These are phyloP conservation scores for Drosophila infuscata DNA, from an alignment of 2,888 invertebrate genomes.

Conservation along the genomic window DNA sequence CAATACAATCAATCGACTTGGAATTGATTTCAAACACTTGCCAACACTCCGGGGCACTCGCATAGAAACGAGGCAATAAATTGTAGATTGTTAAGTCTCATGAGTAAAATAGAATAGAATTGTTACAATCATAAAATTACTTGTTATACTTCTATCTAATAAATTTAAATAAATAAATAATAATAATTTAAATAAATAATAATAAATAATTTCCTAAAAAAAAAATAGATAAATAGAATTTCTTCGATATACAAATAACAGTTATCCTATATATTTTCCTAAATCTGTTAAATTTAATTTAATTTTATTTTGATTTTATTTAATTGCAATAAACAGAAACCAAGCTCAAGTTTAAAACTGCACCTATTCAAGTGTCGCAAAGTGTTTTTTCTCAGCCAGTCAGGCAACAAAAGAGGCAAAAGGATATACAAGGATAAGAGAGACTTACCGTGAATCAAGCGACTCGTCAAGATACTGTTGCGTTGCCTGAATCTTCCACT, in stretches of 20 bases:
- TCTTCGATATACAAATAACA: background rate
- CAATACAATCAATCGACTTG: conserved; percentile 70
- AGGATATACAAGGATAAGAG: background rate
- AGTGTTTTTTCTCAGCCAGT: conserved; percentile 20
- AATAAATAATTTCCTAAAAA: too few relatives aligned
- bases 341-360: background rate
- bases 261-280: background rate
- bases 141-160: background rate
- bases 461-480: conserved; percentile 91
- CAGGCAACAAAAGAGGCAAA: background rate
- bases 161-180: too few relatives aligned
- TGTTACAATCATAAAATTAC: background rate
- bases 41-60: conserved; percentile 29
- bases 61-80: conserved; percentile 9
- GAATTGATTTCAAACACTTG: conserved; percentile 58
- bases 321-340: background rate
- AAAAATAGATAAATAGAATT: background rate
- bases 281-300: too few relatives aligned
- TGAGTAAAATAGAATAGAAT: background rate
- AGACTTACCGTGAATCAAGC: conserved; percentile 88
- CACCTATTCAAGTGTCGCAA: conserved; percentile 19
- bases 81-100: too few relatives aligned
- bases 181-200: too few relatives aligned
- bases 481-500: conserved; percentile 90
- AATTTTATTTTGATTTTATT: background rate